phyloP scores from a whole-genome alignment of 2,888 invertebrate species.

The Mimas tiliae region DNA sequence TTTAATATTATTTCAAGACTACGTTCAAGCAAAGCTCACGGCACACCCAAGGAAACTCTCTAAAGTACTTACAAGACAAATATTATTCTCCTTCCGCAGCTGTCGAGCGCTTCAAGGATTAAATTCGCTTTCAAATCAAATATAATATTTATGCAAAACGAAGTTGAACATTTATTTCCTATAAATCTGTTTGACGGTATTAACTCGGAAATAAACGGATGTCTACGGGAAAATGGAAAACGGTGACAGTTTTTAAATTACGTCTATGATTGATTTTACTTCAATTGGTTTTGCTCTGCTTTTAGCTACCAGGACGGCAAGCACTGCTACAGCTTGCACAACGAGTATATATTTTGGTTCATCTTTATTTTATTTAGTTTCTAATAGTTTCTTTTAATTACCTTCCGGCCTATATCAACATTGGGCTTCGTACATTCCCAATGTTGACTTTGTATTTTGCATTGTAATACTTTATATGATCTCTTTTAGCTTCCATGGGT shows the following conservation, averaged over 20 bases:
- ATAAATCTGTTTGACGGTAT: not conserved
- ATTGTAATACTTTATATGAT: too few relatives aligned
- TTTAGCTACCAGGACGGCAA: not conserved
- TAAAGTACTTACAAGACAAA: not conserved
- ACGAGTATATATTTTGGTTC: too few relatives aligned
- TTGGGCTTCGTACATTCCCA: too few relatives aligned
- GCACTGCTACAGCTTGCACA: too few relatives aligned
- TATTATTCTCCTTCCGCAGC: not conserved
- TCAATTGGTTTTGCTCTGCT: not conserved
- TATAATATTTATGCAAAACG: not conserved
- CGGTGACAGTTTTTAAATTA: conserved; percentile 5
- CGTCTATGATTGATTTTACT: not conserved
- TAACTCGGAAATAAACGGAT: not conserved
- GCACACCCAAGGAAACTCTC: not conserved
- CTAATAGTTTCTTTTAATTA: too few relatives aligned
- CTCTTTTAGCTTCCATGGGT: too few relatives aligned
- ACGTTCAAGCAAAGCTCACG: not conserved
- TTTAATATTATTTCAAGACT: not conserved
- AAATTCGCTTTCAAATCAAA: conserved; percentile 3
- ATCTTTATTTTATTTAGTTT: too few relatives aligned
- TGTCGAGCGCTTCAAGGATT: not conserved
- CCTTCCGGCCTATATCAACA: too few relatives aligned
- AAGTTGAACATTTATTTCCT: conserved; percentile 4
- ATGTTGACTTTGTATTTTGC: too few relatives aligned
- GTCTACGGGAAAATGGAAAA: not conserved